Evolutionary conservation across 2,113 vertebrate species (phyloP), one percentile per base, ranked within the genome.

Genomic region (Ammodytes marinus): DNA sequence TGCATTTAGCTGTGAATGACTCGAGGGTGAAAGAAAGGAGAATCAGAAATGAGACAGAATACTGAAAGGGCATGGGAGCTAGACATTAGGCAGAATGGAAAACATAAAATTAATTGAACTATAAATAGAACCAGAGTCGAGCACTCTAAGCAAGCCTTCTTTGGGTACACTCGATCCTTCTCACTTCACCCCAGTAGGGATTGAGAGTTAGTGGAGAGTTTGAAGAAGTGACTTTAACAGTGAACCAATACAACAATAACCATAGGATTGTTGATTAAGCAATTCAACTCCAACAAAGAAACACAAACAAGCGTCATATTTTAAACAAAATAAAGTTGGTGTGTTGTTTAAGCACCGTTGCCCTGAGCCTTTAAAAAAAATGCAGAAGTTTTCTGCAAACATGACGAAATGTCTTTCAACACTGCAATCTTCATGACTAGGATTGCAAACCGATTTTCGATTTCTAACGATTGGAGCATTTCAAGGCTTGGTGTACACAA

Each of bases 101-200:
- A 74, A 63, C 64, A 55, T 75, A 8, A 64, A 74, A 42, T 35
- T 63, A 74, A 74, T 27, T 54, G 39, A 59, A 35, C 37, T 50
- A 59, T 8, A 54, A 54, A 69, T 13, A 80, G 64, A 80, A 37
- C 0, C 50, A 13, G 8, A 50, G 37, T 42, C 17, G n/a, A 68
- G n/a, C 45, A 8, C 46, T 27, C 27, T 3, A 27, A 58, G 11
- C 68, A 10, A 27, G 27, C 27, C 27, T 27, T 35, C 43, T 45
- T 55, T 9, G 14, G n/a, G 40, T 13, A 13, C 39, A 8, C 4
- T 57, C 6, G 3, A 12, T 8, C 63, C 57, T 45, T 39, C 57
- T 61, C 40, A 11, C 39, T 43, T 43, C 6, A n/a, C 39, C 17
- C 1, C 74, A 12, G 12, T 3, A 9, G n/a, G 47, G 59, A 54